Evolutionary conservation across 1,140 invertebrate genomes (phyloP).

Genomic region (Drosophila arizonae): DNA sequence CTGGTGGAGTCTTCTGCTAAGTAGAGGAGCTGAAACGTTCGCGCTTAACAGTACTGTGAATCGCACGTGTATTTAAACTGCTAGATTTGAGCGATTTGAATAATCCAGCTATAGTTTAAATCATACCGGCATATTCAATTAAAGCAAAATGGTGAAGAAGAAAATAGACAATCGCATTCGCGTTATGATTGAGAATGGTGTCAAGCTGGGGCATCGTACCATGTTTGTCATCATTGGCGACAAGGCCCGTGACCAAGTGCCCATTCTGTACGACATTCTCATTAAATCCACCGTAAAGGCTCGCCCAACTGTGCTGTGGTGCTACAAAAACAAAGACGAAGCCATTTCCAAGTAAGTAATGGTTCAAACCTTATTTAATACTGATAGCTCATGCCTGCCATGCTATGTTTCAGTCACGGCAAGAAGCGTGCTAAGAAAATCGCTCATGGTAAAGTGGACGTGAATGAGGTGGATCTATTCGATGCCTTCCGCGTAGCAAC

Average conservation of each 20-base stretch:
- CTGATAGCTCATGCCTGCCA: neutral
- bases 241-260: conserved; percentile 97
- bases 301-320: conserved; percentile 97
- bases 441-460: conserved; percentile 92
- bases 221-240: conserved; percentile 98
- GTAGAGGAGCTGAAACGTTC: neutral
- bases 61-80: conserved; percentile 61
- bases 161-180: conserved; percentile 99
- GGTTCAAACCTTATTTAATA: neutral
- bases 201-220: conserved; percentile 92
- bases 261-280: conserved; percentile 98
- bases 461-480: conserved; percentile 98
- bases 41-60: neutral
- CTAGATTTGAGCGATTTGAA: neutral
- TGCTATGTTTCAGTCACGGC: conserved; percentile 88
- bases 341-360: conserved; percentile 90
- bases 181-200: conserved; percentile 98
- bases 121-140: neutral
- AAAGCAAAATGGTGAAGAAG: conserved; percentile 89
- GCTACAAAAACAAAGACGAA: conserved; percentile 97
- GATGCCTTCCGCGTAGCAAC: conserved; percentile 98
- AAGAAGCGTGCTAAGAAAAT: conserved; percentile 98
- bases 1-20: neutral
- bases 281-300: conserved; percentile 96
- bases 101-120: neutral